Conservation (phyloP, 2,797 vertebrate genomes). For the Pempheris klunzingeri region DNA sequence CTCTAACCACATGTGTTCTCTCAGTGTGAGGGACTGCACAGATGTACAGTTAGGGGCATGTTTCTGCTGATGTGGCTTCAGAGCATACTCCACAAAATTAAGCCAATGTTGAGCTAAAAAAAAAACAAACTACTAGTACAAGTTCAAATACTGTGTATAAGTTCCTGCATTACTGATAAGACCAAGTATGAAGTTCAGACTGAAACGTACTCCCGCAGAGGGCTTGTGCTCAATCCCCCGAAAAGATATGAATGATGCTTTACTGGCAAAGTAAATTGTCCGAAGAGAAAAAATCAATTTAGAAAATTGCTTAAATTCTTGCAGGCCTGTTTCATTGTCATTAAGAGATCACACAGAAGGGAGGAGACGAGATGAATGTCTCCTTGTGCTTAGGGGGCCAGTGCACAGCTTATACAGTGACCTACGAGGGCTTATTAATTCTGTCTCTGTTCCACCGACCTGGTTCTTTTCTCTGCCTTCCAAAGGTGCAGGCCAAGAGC, state of each 20-base stretch:
- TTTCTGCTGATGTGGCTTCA: conserved; percentile 25
- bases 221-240: conserved; percentile 62
- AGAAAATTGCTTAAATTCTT: conserved; percentile 85
- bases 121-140: neutral
- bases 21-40: neutral
- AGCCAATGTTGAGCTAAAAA: neutral
- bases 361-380: conserved; percentile 65
- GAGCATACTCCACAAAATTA: conserved; percentile 1
- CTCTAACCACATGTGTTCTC: conserved; percentile 19
- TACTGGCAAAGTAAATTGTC: conserved; percentile 81
- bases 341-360: conserved; percentile 77
- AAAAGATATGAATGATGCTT: conserved; percentile 78
- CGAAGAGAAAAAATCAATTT: conserved; percentile 84
- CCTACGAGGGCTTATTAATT: conserved; percentile 67
- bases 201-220: conserved; percentile 34
- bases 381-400: conserved; percentile 61
- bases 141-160: neutral
- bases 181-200: conserved; percentile 2
- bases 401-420: conserved; percentile 48
- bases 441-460: conserved; percentile 44
- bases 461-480: conserved; percentile 35
- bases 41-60: conserved; percentile 2
- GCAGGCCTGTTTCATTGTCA: conserved; percentile 78
- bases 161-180: conserved; percentile 17
- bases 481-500: conserved; percentile 22